Conservation (phyloP, 2,888 invertebrate species). For the Phortica magna region DNA sequence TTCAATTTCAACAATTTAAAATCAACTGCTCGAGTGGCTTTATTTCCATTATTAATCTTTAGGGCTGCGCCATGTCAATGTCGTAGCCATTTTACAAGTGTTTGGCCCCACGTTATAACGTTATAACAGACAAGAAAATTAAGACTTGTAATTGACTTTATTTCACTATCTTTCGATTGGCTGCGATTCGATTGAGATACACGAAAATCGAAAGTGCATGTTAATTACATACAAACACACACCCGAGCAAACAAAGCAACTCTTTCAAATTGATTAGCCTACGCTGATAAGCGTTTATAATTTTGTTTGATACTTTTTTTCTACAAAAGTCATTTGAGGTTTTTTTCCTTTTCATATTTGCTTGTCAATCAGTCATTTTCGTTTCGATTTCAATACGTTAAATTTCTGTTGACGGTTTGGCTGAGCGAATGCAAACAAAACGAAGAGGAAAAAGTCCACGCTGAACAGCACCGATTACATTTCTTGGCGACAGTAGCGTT, state of each 20-base stretch:
- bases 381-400: constrained; percentile 25
- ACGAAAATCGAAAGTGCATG: constrained; percentile 71
- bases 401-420: constrained; percentile 37
- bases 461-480: constrained; percentile 29
- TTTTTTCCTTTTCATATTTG: constrained; percentile 13
- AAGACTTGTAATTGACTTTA: not conserved
- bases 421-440: constrained; percentile 34
- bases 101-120: not conserved
- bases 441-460: not conserved
- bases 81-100: constrained; percentile 1
- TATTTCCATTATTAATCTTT: not conserved
- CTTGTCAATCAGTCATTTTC: constrained; percentile 28
- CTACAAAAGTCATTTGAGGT: not conserved
- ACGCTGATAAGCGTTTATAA: constrained; percentile 23
- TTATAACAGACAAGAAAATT: not conserved
- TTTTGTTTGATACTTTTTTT: constrained; percentile 12
- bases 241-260: not conserved
- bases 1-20: constrained; percentile 17
- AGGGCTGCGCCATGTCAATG: not conserved
- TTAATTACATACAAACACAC: constrained; percentile 61
- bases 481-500: constrained; percentile 27
- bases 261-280: not conserved
- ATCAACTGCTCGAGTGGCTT: not conserved
- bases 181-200: constrained; percentile 28
- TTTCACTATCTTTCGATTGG: not conserved